phyloP scores from a whole-genome alignment of 2,113 vertebrate species.

The Actenoides lindsayi region DNA sequence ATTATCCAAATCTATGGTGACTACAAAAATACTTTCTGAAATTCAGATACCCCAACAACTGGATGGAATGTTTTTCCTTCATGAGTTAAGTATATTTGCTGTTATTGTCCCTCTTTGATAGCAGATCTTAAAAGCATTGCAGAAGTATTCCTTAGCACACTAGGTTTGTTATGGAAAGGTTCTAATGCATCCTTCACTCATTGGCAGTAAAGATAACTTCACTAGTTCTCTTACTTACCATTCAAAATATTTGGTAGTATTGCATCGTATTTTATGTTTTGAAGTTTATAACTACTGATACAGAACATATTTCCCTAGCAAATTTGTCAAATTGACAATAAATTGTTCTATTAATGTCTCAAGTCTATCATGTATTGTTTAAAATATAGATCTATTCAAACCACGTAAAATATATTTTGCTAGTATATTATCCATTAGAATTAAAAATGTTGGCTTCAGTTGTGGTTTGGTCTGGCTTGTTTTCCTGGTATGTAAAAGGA shows the following conservation, averaged over 20 bases:
- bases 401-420: background rate
- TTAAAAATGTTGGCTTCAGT: background rate
- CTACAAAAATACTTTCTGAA: background rate
- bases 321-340: background rate
- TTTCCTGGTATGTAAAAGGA: background rate
- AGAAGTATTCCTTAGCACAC: background rate
- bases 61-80: background rate
- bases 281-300: background rate
- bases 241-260: background rate
- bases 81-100: background rate
- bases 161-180: background rate
- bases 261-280: background rate
- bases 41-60: background rate
- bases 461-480: background rate
- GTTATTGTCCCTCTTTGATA: background rate
- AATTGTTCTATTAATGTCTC: background rate
- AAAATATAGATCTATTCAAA: background rate
- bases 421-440: background rate
- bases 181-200: background rate
- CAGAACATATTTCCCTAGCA: background rate
- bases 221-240: background rate
- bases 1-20: background rate
- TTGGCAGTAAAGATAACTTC: background rate
- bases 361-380: background rate
- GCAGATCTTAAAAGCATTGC: background rate